Evolutionary conservation across 2,113 vertebrate genomes (phyloP).

Genomic region (Apistogramma diplotaenia): DNA sequence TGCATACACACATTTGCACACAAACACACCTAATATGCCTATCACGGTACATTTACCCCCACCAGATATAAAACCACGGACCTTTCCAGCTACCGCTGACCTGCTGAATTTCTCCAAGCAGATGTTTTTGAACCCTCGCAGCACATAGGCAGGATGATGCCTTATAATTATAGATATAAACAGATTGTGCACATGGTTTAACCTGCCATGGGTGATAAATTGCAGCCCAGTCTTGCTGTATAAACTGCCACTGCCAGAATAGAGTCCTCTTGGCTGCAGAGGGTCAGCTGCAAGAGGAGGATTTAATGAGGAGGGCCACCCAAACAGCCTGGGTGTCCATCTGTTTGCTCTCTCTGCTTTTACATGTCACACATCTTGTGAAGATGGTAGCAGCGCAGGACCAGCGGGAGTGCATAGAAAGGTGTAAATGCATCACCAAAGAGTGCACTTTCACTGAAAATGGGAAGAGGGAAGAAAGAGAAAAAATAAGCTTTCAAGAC

Average conservation of each 20-base stretch:
- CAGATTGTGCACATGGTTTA: conserved; percentile 71
- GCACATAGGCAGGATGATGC: conserved; percentile 34
- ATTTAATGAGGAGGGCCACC: conserved; percentile 60
- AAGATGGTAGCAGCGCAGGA: neutral
- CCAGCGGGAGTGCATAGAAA: neutral
- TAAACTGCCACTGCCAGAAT: conserved; percentile 47
- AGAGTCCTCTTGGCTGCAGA: conserved; percentile 43
- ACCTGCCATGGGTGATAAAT: conserved; percentile 73
- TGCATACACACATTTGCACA: conserved; percentile 14
- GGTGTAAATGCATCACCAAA: neutral
- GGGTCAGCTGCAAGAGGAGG: conserved; percentile 59
- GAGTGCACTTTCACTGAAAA: neutral
- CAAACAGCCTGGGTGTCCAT: conserved; percentile 60
- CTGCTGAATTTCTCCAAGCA: conserved; percentile 34
- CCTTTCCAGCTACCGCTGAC: conserved; percentile 1
- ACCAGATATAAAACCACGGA: conserved; percentile 19
- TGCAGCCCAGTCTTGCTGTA: conserved; percentile 34
- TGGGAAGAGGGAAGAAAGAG: neutral
- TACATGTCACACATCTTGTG: conserved; percentile 19
- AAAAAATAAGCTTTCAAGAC: neutral
- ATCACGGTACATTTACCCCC: conserved; percentile 27
- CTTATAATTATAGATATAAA: conserved; percentile 74
- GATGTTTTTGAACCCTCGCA: conserved; percentile 56
- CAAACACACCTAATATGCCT: conserved; percentile 34
- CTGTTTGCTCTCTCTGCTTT: conserved; percentile 43